Base-by-base conservation (phyloP, 2,888 invertebrate genomes). In the Eulithis testata region DNA sequence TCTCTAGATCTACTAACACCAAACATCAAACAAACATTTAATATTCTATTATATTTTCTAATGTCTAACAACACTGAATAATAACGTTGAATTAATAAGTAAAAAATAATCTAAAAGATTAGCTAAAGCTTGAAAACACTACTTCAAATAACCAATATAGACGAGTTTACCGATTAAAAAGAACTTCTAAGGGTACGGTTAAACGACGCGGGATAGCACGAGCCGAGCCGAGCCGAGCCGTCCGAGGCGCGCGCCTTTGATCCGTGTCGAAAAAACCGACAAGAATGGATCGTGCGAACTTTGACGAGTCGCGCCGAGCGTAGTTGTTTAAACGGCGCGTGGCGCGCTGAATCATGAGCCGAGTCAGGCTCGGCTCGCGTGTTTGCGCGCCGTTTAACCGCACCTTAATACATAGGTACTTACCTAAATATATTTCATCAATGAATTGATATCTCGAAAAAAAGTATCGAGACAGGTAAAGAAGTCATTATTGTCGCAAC, bases 11-110 rank as follows among this genome's bases (percentile, higher is more conserved):
- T 88, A 87, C 90, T 77, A 83, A 92, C 91, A 92, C 76, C 91
- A 88, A 92, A 91, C 91, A 90, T 87, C 86, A 91, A 91, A 91
- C 84, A 84, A 91, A 89, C 82, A 79, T 78, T 77, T 66, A 78
- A 74, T 66, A 60, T 45, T 52, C 65, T 73, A 72, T 73, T 73
- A 68, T 70, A 71, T 56, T 74, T 72, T 68, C 78, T 78, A 81
- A 63, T 64, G 62, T 68, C 79, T 80, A 31, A 76, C 69, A 71
- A 73, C 76, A 80, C 71, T 69, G 75, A 87, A 80, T 79, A 81
- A 64, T 83, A 79, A 75, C 75, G 74, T 80, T 79, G 31, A 72
- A 6, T 69, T 79, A 82, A 77, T 65, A 68, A 80, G 78, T 75
- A 83, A 88, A 85, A 58, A 84, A 79, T 76, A 74, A 74, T 81